Base-by-base conservation (phyloP, 1,140 invertebrate genomes). In the Scaptomyza pallida region DNA sequence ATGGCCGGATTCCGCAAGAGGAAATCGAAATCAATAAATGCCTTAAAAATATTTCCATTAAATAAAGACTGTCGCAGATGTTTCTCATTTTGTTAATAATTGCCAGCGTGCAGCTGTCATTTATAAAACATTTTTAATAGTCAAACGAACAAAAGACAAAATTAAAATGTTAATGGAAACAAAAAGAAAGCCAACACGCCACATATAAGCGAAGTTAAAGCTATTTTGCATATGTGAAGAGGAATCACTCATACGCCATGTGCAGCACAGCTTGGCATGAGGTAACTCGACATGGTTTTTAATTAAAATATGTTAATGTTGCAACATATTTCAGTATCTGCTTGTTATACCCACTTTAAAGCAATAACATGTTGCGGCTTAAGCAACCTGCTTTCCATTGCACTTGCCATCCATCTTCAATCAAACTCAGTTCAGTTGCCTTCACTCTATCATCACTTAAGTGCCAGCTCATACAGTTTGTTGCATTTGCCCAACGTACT, bases 221-320 rank as follows among this genome's bases (percentile, higher is more conserved):
- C 10, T 41, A 21, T 41, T 41, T 8, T 15, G 45, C 15, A 30
- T 41, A 35, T 17, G 40, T 4, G 48, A 30, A 26, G 71, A 56
- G 52, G 56, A 70, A 86, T 81, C 81, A 88, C 81, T 86, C 81
- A 86, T 78, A 71, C 81, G 81, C 82, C 73, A 81, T 41, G 76
- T 85, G 68, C 67, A 72, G 55, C 70, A 51, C 26, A 30, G 19
- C 43, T 15, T 48, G 54, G 41, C 47, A 59, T n/a, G n/a, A n/a
- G n/a, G n/a, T n/a, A 33, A 9, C 52, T n/a, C 54, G 52, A 68
- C 61, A 47, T 65, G 54, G 26, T 79, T 80, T 81, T 85, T 85
- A 85, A 85, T 86, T 88, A 86, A 81, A 81, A 85, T 81, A 85
- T 86, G 65, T 81, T 88, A 85, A 85, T 85, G 59, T 57, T 51